phyloP scores from a whole-genome alignment of 2,797 vertebrate genomes.

The Hippopotamyrus pictus region DNA sequence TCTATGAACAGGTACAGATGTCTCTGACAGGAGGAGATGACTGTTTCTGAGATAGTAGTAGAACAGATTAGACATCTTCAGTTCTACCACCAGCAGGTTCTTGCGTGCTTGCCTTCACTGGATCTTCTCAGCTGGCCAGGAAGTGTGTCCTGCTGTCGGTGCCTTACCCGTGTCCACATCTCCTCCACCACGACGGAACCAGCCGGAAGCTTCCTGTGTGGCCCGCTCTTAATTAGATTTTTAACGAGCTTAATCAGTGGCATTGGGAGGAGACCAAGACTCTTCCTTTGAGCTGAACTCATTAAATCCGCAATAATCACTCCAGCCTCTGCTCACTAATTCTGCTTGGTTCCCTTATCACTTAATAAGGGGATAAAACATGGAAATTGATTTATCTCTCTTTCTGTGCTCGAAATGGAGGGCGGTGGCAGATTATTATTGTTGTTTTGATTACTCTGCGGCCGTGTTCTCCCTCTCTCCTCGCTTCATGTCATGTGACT shows the following conservation, averaged over 20 bases:
- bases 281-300: slow-evolving; percentile 21
- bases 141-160: not conserved
- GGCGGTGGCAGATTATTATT: slow-evolving; percentile 47
- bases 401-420: slow-evolving; percentile 42
- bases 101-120: not conserved
- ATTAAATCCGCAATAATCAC: slow-evolving; percentile 40
- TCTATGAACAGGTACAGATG: not conserved
- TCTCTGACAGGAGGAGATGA: not conserved
- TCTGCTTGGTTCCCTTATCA: slow-evolving; percentile 35
- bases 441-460: slow-evolving; percentile 50
- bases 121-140: not conserved
- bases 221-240: slow-evolving; percentile 41
- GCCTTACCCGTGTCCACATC: not conserved
- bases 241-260: slow-evolving; percentile 45
- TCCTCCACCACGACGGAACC: not conserved
- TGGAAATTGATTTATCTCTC: slow-evolving; percentile 47
- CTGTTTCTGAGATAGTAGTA: not conserved
- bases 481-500: slow-evolving; percentile 17
- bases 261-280: slow-evolving; percentile 33
- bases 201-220: slow-evolving; percentile 24
- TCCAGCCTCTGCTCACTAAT: slow-evolving; percentile 23
- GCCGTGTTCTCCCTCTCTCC: slow-evolving; percentile 24
- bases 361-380: slow-evolving; percentile 40
- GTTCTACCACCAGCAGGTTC: not conserved
- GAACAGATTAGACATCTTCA: not conserved